Evolutionary conservation across 2,113 vertebrate genomes (phyloP).

Genomic region (Equus quagga): DNA sequence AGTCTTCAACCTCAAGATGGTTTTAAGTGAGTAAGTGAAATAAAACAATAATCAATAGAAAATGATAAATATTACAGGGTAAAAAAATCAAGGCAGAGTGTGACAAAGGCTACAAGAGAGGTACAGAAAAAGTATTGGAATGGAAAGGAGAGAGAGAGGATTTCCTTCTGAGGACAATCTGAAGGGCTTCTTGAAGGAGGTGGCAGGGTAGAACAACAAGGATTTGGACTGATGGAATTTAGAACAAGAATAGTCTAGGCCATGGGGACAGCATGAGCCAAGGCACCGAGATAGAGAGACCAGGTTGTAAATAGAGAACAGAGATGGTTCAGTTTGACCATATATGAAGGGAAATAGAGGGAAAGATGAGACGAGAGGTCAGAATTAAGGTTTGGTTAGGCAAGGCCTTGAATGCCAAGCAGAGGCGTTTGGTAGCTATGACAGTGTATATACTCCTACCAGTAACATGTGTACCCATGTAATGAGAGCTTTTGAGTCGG

Average conservation of each 20-base stretch:
- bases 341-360: not conserved
- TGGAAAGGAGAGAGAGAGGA: not conserved
- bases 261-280: not conserved
- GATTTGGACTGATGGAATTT: not conserved
- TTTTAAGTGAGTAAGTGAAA: not conserved
- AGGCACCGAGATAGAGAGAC: not conserved
- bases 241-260: not conserved
- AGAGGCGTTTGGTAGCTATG: not conserved
- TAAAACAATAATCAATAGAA: not conserved
- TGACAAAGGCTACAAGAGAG: not conserved
- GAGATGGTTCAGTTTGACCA: not conserved
- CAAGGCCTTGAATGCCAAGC: not conserved
- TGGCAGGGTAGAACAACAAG: not conserved
- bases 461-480: accelerated
- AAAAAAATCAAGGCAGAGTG: not conserved
- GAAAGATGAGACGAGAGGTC: not conserved
- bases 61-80: not conserved
- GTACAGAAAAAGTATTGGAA: not conserved
- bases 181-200: not conserved
- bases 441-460: accelerated
- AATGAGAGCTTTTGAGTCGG: not conserved
- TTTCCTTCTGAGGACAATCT: not conserved
- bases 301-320: not conserved
- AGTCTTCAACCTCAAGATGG: not conserved
- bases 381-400: not conserved